phyloP scores from a whole-genome alignment of 2,113 vertebrate species.

The Malurus melanocephalus region DNA sequence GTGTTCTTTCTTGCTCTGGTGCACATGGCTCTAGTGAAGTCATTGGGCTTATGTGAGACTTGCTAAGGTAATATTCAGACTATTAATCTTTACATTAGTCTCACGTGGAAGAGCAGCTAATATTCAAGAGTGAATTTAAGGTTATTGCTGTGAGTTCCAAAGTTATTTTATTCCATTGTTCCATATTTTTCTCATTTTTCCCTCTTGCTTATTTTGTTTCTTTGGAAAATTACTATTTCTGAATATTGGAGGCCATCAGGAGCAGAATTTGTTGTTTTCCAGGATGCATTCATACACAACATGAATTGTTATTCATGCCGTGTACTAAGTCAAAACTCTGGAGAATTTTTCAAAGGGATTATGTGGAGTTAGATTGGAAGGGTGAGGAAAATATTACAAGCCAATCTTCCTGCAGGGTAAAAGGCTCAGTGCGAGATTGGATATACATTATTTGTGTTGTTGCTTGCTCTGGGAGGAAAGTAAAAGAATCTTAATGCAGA shows the following conservation, averaged over 20 bases:
- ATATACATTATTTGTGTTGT: background rate
- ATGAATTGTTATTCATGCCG: background rate
- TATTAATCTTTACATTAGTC: background rate
- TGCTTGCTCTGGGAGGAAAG: background rate
- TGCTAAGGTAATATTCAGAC: background rate
- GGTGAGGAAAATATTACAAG: background rate
- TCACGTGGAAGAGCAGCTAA: background rate
- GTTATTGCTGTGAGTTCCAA: background rate
- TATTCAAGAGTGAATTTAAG: background rate
- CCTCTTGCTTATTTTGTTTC: background rate
- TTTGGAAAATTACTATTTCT: background rate
- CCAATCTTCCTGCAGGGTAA: background rate
- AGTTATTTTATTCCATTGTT: background rate
- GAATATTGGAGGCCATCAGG: background rate
- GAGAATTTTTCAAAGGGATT: background rate
- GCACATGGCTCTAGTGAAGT: background rate
- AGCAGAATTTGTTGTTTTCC: background rate
- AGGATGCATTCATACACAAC: background rate
- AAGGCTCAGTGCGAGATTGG: background rate
- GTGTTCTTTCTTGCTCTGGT: background rate
- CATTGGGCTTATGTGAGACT: background rate
- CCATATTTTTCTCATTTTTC: background rate
- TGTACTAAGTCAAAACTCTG: background rate
- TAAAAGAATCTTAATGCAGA: background rate
- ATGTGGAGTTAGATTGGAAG: background rate